Evolutionary conservation across 2,113 vertebrate species (phyloP), one percentile per base, ranked within the genome.

Genomic region (Dinomys branickii): DNA sequence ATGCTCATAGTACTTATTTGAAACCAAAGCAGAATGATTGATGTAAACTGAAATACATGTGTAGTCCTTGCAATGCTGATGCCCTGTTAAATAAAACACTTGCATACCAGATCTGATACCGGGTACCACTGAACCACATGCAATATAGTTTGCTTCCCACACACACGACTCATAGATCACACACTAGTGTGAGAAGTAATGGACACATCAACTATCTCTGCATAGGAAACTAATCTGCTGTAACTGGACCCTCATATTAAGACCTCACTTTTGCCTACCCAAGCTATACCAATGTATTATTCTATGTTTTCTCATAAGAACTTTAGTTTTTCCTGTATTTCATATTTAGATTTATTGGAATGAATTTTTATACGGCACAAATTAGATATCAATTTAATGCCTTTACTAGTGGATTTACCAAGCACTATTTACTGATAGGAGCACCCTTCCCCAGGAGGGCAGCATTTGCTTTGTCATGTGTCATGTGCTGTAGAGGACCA

Each of bases 1-100:
- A 10, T 30, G 59, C 35, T 96, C 93, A 87, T 30, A 92, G 90
- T 44, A 54, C 82, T 92, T 92, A 52, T 50, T 63, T 91, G 61
- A 17, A 59, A 65, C 87, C 92, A 67, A 80, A 85, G 0, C 24
- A 26, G 85, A 96, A 7, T 75, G 44, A 54, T 35, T 24, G 54
- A 26, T 44, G 30, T 16, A 82, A 91, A 85, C 7, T 65, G 92
- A 97, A 96, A 54, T 3, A 85, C 0, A 80, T 4, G 61, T 14
- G 65, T 1, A 16, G n/a, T 22, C 35, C 35, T 67, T 90, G 71
- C 24, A 59, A 65, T 4, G 35, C 41, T 0, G 19, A 41, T 3
- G 0, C 52, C 58, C 20, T 11, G 20, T 17, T 59, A 44, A 86
- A 52, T 20, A 30, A 91, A 94, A 65, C 0, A 4, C 35, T 16